Evolutionary conservation across 1,140 invertebrate species (phyloP).

Genomic region (Chymomyza costata): DNA sequence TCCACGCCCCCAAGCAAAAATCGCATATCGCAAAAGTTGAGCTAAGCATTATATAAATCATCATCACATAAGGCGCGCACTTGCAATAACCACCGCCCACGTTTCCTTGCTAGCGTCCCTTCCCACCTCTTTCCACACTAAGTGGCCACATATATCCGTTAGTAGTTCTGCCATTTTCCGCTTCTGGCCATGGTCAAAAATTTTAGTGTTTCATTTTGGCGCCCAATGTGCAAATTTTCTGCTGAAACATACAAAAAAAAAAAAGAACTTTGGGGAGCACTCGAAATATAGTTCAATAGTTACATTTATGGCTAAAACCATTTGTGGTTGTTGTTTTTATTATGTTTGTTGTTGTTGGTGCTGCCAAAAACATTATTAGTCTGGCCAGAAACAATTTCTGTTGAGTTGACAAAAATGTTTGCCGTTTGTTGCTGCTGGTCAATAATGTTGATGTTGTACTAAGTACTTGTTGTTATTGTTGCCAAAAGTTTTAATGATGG

Average conservation of each 20-base stretch:
- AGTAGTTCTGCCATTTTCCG: not conserved
- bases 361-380: conserved; percentile 24
- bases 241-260: conserved; percentile 30
- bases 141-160: conserved; percentile 4
- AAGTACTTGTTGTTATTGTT: no score
- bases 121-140: conserved; percentile 3
- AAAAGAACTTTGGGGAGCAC: no score
- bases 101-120: not conserved
- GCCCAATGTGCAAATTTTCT: conserved; percentile 7
- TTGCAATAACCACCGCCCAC: no score
- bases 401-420: conserved; percentile 37
- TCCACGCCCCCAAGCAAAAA: conserved; percentile 1
- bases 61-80: conserved; percentile 19
- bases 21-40: conserved; percentile 7
- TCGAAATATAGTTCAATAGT: conserved; percentile 31
- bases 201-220: not conserved
- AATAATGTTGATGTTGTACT: conserved; percentile 34
- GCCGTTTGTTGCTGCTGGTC: conserved; percentile 1
- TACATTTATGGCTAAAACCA: conserved; percentile 23
- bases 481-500: no score
- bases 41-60: conserved; percentile 21
- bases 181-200: conserved; percentile 5
- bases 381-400: conserved; percentile 32
- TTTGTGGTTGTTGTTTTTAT: conserved; percentile 11
- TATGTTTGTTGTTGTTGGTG: conserved; percentile 9